Evolutionary conservation across 2,797 vertebrate species (phyloP).

Genomic region (Sebastes diploproa): DNA sequence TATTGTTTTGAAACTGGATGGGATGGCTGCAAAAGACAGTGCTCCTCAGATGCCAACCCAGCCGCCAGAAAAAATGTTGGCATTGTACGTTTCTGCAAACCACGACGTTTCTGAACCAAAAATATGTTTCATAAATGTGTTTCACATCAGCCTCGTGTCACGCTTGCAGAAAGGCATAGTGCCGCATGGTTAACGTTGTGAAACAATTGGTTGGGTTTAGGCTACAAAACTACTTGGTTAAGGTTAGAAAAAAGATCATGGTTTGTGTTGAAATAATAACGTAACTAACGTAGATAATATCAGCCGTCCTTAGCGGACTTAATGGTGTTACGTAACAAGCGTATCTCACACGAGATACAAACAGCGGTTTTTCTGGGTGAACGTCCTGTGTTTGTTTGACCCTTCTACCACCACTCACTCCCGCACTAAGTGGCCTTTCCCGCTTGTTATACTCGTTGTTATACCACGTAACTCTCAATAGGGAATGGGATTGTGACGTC

Average conservation of each 20-base stretch:
- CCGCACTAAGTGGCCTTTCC: too few species aligned
- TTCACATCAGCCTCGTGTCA: neutral
- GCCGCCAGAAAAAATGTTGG: neutral
- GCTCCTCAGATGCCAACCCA: neutral
- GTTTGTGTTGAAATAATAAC: too few species aligned
- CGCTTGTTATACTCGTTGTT: too few species aligned
- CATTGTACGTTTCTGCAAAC: neutral
- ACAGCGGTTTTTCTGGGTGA: too few species aligned
- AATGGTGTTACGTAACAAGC: too few species aligned
- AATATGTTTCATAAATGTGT: neutral
- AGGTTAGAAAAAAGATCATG: neutral
- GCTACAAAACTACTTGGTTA: neutral
- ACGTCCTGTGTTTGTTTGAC: too few species aligned
- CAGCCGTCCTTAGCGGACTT: too few species aligned
- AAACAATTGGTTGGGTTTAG: neutral
- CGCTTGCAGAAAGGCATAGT: neutral
- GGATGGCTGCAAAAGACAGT: neutral
- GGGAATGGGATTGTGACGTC: accelerated
- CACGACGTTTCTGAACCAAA: neutral
- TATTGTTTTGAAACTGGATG: neutral
- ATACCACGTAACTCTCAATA: too few species aligned
- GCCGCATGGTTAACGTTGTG: accelerated
- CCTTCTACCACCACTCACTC: too few species aligned
- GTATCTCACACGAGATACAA: too few species aligned
- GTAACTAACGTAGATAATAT: too few species aligned